Evolutionary conservation across 2,888 invertebrate species (phyloP), one percentile per base, ranked within the genome.

Genomic region (Drosophila leonis): DNA sequence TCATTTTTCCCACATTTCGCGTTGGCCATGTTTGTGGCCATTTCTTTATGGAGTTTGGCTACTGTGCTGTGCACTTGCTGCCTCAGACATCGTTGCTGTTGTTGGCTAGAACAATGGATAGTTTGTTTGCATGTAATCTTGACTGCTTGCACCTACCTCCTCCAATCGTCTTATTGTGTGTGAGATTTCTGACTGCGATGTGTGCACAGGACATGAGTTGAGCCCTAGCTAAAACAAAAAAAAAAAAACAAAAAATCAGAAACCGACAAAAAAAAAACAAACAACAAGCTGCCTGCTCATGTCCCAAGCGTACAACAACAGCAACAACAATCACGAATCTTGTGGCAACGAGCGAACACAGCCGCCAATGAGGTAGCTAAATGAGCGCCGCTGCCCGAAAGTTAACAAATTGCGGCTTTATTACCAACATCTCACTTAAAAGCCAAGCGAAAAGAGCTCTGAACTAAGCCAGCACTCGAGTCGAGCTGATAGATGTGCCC

Each of bases 281-380:
- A 35, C 35, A 54, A 62, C 65, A 52, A 76, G 63, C 63, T 71
- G 44, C 18, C 54, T 64, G 49, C 59, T 55, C 79, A 76, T 78
- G 74, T 67, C 48, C 37, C 64, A 48, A 48, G 41, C 56, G 13
- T 13, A 56, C 57, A 65, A 35, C 59, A 77, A 64, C 54, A 56
- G 56, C 57, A 60, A 27, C 72, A 66, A 61, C 77, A 70, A 82
- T 85, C 85, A 85, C 79, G 82, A 87, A 67, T 80, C 69, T 69
- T 66, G 61, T 66, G 79, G 66, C 82, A 88, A 84, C 77, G 69
- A 87, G 85, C 72, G 77, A 84, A 80, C 88, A 85, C 78, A 85
- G 84, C 86, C 86, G 84, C 86, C 84, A 90, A 90, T 88, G 88
- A 90, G 90, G 90, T 90, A 90, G 84, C 84, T 90, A 85, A 85